Evolutionary conservation across 2,888 invertebrate genomes (phyloP).

Genomic region (Oithona nana): DNA sequence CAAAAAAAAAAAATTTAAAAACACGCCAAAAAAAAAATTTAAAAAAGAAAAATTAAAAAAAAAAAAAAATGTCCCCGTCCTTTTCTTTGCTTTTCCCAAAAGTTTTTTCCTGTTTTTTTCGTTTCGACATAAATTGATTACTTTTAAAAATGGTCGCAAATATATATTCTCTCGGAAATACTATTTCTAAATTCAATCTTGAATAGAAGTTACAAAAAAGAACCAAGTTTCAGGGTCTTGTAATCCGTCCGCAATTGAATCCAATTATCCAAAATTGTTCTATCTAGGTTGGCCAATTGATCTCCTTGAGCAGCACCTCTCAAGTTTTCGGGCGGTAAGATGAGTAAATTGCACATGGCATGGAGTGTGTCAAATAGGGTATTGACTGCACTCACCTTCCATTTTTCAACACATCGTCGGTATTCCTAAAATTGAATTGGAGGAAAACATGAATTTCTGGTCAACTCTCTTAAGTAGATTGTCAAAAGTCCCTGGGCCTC

Average conservation of each 20-base stretch:
- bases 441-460: background rate
- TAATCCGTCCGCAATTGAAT: constrained; percentile 85
- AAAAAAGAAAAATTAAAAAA: too few species aligned
- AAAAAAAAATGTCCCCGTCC: too few species aligned
- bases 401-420: constrained; percentile 62
- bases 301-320: constrained; percentile 86
- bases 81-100: too few species aligned
- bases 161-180: too few species aligned
- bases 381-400: constrained; percentile 53
- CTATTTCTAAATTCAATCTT: too few species aligned
- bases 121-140: too few species aligned
- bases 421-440: constrained; percentile 42
- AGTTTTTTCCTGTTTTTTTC: too few species aligned
- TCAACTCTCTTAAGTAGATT: background rate
- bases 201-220: constrained; percentile 20
- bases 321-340: constrained; percentile 88
- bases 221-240: constrained; percentile 55
- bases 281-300: constrained; percentile 72
- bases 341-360: constrained; percentile 79
- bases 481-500: background rate
- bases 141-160: too few species aligned
- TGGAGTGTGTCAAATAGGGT: constrained; percentile 87
- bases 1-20: too few species aligned
- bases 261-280: constrained; percentile 70
- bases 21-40: too few species aligned